Base-by-base conservation (phyloP, 2,797 vertebrate species). In the Hemibagrus guttatus region DNA sequence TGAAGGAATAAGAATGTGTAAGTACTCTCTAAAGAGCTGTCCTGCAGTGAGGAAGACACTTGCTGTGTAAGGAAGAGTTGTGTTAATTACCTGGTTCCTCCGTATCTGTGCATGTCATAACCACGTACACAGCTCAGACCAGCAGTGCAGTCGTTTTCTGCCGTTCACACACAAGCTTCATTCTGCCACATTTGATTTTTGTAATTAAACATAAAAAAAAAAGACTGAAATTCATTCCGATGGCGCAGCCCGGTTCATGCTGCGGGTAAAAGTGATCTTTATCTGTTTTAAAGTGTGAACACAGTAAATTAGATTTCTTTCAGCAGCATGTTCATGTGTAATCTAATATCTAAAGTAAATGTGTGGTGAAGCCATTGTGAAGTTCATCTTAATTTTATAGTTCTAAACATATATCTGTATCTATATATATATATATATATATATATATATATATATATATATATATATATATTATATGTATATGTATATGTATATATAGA, bases 41-140 rank as follows among this genome's bases (percentile, higher is more conserved):
- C 80, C 80, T 66, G 61, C 42, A 28, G 42, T 17, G 21, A 78
- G n/a, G 61, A 85, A 66, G 84, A 66, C 28, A 4, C 81, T 54
- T 2, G 56, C 81, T 64, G 72, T 14, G 84, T 54, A 46, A 75
- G 72, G 72, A 78, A 78, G 72, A 17, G 19, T 71, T 6, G 64
- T 61, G 35, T 16, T 85, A 79, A 85, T 85, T 80, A 79, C 64
- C 52, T 80, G 49, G 52, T 69, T 80, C 64, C 64, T 58, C 46
- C 17, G 14, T 23, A 46, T 58, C 61, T 68, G 61, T 5, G 46
- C n/a, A 28, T 68, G 75, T 66, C 83, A 21, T 14, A 42, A 61
- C 71, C 42, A 76, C 42, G 28, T 59, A 63, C 69, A 13, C 83
- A 49, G 52, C 83, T 21, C 59, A 52, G 71, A 21, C 61, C 2